Percentiles rank a stretch among this genome's conserved stretches.
Conservation (phyloP, 2,888 invertebrate genomes). For the Agrochola circellaris region DNA sequence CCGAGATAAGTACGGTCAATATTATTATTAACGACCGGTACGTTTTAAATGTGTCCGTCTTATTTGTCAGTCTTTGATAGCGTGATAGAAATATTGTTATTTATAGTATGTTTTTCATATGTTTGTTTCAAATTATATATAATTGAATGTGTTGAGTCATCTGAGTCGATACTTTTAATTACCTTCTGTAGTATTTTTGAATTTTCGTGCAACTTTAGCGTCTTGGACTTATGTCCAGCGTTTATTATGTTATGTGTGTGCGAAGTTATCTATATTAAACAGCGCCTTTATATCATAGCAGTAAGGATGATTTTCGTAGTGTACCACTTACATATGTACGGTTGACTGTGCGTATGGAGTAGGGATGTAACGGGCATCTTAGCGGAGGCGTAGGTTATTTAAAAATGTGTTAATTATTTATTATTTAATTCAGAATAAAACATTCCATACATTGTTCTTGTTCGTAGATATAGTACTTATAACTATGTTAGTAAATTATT, state of each 20-base stretch:
- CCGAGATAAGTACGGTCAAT: conserved; percentile 20
- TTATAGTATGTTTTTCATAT: not conserved
- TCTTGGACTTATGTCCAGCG: too few species aligned
- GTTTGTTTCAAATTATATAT: not conserved
- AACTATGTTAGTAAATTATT: too few species aligned
- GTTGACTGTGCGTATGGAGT: not conserved
- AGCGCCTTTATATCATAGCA: too few species aligned
- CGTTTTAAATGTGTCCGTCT: not conserved
- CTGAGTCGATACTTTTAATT: not conserved
- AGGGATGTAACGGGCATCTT: not conserved
- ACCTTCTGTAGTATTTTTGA: not conserved
- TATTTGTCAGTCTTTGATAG: not conserved
- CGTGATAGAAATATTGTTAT: not conserved
- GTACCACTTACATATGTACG: not conserved
- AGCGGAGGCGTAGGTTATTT: not conserved
- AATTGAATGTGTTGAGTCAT: conserved; percentile 4
- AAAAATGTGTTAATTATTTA: too few species aligned
- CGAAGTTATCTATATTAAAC: not conserved
- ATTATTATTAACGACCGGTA: not conserved
- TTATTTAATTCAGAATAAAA: too few species aligned
- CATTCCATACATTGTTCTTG: too few species aligned
- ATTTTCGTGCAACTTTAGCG: not conserved
- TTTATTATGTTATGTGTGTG: too few species aligned
- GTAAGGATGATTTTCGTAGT: not conserved
- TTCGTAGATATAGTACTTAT: too few species aligned